These are phyloP conservation scores for Coryphaenoides rupestris DNA, from an alignment of 2,113 vertebrate genomes.

Conservation along the genomic window DNA sequence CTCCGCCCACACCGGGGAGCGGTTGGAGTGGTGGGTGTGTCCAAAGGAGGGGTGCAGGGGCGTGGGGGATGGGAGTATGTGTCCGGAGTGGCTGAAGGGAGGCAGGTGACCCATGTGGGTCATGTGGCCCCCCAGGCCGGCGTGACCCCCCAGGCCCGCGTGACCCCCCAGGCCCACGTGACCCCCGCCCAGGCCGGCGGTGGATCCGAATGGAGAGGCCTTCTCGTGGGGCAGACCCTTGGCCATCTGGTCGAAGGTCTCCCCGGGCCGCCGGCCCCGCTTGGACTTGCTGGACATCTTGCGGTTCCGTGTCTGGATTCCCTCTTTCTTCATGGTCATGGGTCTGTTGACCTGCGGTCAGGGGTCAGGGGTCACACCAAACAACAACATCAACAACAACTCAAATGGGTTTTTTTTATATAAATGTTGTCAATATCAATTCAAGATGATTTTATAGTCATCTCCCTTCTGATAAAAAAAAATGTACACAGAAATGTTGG, in stretches of 20 bases:
- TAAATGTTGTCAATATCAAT: too few relatives aligned
- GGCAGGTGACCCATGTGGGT: slow-evolving; percentile 92
- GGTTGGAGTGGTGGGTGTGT: slow-evolving; percentile 86
- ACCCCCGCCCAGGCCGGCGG: slow-evolving; percentile 76
- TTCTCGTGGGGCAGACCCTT: slow-evolving; percentile 98
- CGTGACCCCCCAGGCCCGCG: slow-evolving; percentile 75
- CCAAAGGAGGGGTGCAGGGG: slow-evolving; percentile 97
- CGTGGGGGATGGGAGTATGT: slow-evolving; percentile 96
- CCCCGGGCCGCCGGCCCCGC: slow-evolving; percentile 87
- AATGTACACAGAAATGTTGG: too few relatives aligned
- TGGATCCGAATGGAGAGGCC: slow-evolving; percentile 85
- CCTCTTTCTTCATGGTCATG: slow-evolving; percentile 99
- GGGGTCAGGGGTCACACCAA: slow-evolving; percentile 23
- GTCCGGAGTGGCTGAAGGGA: slow-evolving; percentile 94
- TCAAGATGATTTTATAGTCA: too few relatives aligned
- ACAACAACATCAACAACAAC: slow-evolving; percentile 1
- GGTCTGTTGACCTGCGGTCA: slow-evolving; percentile 92
- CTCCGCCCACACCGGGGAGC: slow-evolving; percentile 93
- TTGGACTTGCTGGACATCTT: slow-evolving; percentile 99
- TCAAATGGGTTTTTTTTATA: too few relatives aligned
- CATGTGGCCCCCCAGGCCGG: slow-evolving; percentile 92
- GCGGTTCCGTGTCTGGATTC: slow-evolving; percentile 98
- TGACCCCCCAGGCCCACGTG: slow-evolving; percentile 88
- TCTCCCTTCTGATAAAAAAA: too few relatives aligned
- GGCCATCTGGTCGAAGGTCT: slow-evolving; percentile 94